These are phyloP conservation scores for Chymomyza caudatula DNA, from an alignment of 2,888 invertebrate species.

Conservation along the genomic window DNA sequence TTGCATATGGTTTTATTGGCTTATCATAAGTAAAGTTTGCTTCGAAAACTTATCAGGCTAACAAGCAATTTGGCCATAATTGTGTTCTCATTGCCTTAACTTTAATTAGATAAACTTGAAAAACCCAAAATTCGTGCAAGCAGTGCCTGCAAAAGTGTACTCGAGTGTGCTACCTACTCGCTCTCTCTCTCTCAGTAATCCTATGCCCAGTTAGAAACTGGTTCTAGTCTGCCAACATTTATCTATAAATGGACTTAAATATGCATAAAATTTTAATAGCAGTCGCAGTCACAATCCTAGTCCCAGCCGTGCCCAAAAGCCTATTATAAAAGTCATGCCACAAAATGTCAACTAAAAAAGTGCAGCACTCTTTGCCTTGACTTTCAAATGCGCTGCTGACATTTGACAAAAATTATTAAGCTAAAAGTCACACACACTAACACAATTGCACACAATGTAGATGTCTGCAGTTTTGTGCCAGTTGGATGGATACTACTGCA, in stretches of 20 bases:
- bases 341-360: constrained; percentile 14
- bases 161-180: no score
- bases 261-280: constrained; percentile 67
- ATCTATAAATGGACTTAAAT: constrained; percentile 54
- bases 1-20: neutral
- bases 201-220: neutral
- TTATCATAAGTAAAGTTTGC: constrained; percentile 11
- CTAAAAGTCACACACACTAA: constrained; percentile 44
- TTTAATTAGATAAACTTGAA: constrained; percentile 19
- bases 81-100: constrained; percentile 19
- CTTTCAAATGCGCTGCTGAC: constrained; percentile 45
- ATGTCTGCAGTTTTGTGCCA: neutral
- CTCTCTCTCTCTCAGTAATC: no score
- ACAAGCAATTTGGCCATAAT: constrained; percentile 27
- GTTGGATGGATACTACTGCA: constrained; percentile 6
- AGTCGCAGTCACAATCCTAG: constrained; percentile 18
- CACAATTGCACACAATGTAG: neutral
- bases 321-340: constrained; percentile 48
- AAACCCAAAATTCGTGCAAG: constrained; percentile 14
- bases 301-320: constrained; percentile 31
- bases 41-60: constrained; percentile 1
- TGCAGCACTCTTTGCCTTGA: constrained; percentile 55
- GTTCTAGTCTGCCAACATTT: neutral
- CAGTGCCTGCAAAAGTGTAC: neutral
- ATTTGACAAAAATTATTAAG: constrained; percentile 47